A percentile compares a stretch with the other conserved stretches of the same genome.
Evolutionary conservation across 2,888 invertebrate genomes (phyloP).

Genomic region (Autographa gamma): DNA sequence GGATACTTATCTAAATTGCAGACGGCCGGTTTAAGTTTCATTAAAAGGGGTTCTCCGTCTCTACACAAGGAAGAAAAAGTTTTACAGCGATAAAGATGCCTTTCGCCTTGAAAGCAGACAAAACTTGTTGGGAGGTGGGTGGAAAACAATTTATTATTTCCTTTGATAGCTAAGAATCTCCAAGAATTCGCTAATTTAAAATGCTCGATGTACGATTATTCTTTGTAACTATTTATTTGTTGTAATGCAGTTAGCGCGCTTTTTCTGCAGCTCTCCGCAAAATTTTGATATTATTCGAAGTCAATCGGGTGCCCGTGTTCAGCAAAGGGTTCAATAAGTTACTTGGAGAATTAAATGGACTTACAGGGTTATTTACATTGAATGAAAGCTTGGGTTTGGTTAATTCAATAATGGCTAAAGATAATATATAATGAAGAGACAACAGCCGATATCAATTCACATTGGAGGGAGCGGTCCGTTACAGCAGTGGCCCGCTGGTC

Average conservation of each 20-base stretch:
- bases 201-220: slow-evolving; percentile 51
- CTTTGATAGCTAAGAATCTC: slow-evolving; percentile 73
- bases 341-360: neutral
- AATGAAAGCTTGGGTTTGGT: slow-evolving; percentile 12
- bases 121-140: slow-evolving; percentile 75
- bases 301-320: neutral
- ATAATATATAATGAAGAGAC: slow-evolving; percentile 61
- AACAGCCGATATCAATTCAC: slow-evolving; percentile 74
- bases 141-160: slow-evolving; percentile 79
- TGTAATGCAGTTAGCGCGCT: slow-evolving; percentile 25
- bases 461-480: slow-evolving; percentile 72
- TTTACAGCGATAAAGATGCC: slow-evolving; percentile 84
- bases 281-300: slow-evolving; percentile 23
- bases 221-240: slow-evolving; percentile 45
- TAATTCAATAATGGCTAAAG: slow-evolving; percentile 35
- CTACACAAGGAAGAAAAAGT: slow-evolving; percentile 81
- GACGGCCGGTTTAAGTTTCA: slow-evolving; percentile 81
- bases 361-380: neutral
- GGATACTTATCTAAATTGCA: slow-evolving; percentile 82
- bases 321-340: slow-evolving; percentile 3
- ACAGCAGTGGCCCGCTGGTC: slow-evolving; percentile 73
- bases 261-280: slow-evolving; percentile 15
- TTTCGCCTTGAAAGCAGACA: slow-evolving; percentile 77
- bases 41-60: slow-evolving; percentile 78
- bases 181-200: slow-evolving; percentile 72